A percentile compares a stretch with the other conserved stretches of the same genome.
Conservation (phyloP, 2,888 invertebrate species). For the Cataglyphis livida region DNA sequence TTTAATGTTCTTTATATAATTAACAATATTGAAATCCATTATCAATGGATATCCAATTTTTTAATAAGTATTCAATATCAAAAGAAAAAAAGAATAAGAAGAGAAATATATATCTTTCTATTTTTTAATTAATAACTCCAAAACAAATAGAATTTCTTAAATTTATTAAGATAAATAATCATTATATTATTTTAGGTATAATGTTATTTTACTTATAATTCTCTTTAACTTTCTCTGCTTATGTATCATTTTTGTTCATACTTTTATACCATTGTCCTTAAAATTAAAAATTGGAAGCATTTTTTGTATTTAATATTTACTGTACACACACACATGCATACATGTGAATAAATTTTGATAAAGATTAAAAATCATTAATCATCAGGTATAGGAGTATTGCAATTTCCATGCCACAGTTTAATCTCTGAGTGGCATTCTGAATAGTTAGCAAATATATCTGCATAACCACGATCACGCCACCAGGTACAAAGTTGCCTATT, state of each 20-base stretch:
- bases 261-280: neutral
- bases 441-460: slow-evolving; percentile 90
- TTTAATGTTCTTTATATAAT: neutral
- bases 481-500: slow-evolving; percentile 93
- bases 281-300: neutral
- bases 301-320: neutral
- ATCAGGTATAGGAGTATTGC: slow-evolving; percentile 90
- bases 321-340: neutral
- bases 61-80: neutral
- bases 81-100: neutral
- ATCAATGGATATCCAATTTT: neutral
- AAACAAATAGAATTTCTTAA: neutral
- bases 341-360: neutral
- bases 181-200: neutral
- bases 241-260: neutral
- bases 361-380: slow-evolving; percentile 64
- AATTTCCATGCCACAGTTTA: slow-evolving; percentile 91
- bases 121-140: neutral
- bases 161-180: neutral
- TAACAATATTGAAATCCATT: neutral
- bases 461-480: slow-evolving; percentile 93
- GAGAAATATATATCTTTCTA: neutral
- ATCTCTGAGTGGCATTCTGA: slow-evolving; percentile 89
- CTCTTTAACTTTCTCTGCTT: neutral
- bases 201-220: neutral